These are phyloP conservation scores for Rhopalosiphum padi DNA, from an alignment of 1,140 invertebrate genomes.

Conservation along the genomic window DNA sequence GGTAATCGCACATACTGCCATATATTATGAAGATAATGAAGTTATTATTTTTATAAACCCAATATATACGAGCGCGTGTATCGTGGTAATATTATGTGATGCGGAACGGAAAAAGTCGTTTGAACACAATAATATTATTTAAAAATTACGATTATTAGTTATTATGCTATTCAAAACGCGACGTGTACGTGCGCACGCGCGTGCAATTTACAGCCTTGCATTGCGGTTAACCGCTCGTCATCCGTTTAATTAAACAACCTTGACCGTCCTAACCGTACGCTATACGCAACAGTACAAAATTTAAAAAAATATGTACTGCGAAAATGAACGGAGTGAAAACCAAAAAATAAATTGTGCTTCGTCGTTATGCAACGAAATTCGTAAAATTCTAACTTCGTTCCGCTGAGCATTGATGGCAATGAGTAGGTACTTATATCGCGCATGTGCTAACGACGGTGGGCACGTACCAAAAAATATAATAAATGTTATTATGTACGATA, in stretches of 20 bases:
- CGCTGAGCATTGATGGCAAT: not conserved
- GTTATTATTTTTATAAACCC: not conserved
- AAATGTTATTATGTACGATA: not conserved
- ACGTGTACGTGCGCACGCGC: not conserved
- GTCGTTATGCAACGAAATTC: not conserved
- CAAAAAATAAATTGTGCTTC: not conserved
- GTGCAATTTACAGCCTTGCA: not conserved
- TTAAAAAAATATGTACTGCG: not conserved
- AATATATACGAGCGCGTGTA: not conserved
- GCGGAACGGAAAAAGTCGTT: not conserved
- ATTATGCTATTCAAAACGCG: not conserved
- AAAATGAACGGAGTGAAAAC: not conserved
- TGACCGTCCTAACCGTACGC: not conserved
- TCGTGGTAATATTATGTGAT: not conserved
- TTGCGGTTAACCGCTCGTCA: constrained; percentile 14
- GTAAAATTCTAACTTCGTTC: not conserved
- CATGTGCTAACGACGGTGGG: not conserved
- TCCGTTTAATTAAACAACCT: constrained; percentile 41
- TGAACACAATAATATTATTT: not conserved
- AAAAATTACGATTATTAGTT: not conserved
- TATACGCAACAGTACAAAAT: not conserved
- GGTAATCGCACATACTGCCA: not conserved
- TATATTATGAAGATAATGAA: not conserved
- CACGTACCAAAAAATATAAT: not conserved
- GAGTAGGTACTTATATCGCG: no score